A percentile compares a stretch with the other conserved stretches of the same genome.
phyloP scores from a whole-genome alignment of 2,888 invertebrate genomes.

The Leptogaster cylindrica region DNA sequence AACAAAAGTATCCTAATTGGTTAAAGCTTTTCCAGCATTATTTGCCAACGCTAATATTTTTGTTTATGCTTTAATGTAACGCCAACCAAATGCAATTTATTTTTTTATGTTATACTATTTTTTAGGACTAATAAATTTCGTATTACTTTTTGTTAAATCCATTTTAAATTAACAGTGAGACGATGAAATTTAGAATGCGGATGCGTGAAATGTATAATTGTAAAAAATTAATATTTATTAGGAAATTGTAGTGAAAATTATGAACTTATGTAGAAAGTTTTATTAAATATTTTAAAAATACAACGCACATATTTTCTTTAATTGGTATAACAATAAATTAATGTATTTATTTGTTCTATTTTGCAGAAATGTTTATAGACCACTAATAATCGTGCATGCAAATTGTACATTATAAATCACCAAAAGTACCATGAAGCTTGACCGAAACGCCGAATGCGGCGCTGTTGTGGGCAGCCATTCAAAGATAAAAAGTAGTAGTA shows the following conservation, averaged over 20 bases:
- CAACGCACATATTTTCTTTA: too few species aligned
- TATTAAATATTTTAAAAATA: conserved; percentile 34
- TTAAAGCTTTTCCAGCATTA: conserved; percentile 13
- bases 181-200: conserved; percentile 6
- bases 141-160: too few species aligned
- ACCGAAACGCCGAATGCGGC: too few species aligned
- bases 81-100: conserved; percentile 18
- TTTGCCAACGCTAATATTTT: conserved; percentile 4
- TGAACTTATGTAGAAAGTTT: conserved; percentile 21
- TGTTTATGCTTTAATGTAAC: conserved; percentile 15
- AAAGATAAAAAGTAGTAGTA: too few species aligned
- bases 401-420: too few species aligned
- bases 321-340: too few species aligned
- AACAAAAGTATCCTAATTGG: conserved; percentile 54
- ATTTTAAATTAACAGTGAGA: too few species aligned
- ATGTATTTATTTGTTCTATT: too few species aligned
- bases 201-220: conserved; percentile 16
- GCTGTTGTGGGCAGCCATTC: too few species aligned
- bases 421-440: too few species aligned
- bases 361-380: too few species aligned
- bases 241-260: conserved; percentile 26
- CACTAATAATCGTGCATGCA: too few species aligned
- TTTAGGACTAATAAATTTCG: neutral
- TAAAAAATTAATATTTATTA: conserved; percentile 34
- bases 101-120: neutral